A percentile compares a stretch with the other conserved stretches of the same genome.
Conservation (phyloP, 2,888 invertebrate genomes). For the Ferrisia virgata region DNA sequence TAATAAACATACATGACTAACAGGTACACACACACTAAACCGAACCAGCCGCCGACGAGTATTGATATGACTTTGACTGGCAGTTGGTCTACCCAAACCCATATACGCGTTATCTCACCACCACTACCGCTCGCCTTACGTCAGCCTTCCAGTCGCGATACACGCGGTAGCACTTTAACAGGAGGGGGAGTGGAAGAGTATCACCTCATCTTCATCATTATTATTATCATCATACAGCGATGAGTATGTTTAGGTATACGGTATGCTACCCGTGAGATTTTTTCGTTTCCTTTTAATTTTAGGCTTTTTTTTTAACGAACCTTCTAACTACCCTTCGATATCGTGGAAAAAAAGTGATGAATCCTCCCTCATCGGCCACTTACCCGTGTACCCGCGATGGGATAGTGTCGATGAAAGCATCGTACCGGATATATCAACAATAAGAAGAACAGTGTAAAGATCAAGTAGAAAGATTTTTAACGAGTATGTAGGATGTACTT, state of each 20-base stretch:
- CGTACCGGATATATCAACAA: too few species aligned
- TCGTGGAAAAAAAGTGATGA: neutral
- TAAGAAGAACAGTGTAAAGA: too few species aligned
- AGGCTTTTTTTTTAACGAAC: neutral
- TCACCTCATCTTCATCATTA: neutral
- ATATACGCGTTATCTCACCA: constrained; percentile 13
- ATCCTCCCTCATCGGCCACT: too few species aligned
- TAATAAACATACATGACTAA: neutral
- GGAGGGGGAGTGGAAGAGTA: neutral
- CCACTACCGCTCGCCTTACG: neutral
- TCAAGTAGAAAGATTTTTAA: too few species aligned
- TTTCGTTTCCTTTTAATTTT: neutral
- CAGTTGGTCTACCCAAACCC: constrained; percentile 12
- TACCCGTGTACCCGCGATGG: too few species aligned
- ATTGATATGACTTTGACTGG: constrained; percentile 28
- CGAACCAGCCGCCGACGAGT: neutral
- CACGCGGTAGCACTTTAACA: neutral
- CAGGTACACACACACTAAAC: neutral
- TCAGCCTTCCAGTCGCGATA: neutral
- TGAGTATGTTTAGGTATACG: neutral
- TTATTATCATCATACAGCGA: too few species aligned
- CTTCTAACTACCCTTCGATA: neutral
- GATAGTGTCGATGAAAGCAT: too few species aligned
- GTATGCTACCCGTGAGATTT: constrained; percentile 8
- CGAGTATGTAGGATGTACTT: too few species aligned